Evolutionary conservation across 2,888 invertebrate genomes (phyloP).

Genomic region (Altica lythri): DNA sequence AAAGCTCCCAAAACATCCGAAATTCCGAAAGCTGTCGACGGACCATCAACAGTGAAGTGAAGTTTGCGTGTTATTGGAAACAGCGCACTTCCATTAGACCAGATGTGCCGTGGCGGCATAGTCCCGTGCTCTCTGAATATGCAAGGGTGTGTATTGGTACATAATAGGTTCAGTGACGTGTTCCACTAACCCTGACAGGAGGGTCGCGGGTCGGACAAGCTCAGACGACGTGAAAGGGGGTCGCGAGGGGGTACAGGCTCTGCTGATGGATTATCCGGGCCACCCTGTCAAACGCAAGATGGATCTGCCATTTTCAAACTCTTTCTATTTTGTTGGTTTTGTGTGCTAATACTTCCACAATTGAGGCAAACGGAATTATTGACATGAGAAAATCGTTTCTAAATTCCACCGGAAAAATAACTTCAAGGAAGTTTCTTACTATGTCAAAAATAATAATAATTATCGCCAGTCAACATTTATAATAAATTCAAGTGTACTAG

Average conservation of each 20-base stretch:
- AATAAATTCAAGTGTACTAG: too few species aligned
- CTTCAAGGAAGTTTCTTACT: too few species aligned
- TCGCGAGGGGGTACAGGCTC: conserved; percentile 44
- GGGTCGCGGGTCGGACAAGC: conserved; percentile 45
- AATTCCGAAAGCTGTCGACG: conserved; percentile 35
- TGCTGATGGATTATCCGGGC: conserved; percentile 58
- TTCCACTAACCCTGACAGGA: conserved; percentile 60
- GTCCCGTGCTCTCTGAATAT: conserved; percentile 43
- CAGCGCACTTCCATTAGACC: conserved; percentile 58
- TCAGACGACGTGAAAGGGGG: conserved; percentile 49
- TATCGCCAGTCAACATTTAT: too few species aligned
- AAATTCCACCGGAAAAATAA: too few species aligned
- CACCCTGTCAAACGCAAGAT: conserved; percentile 60
- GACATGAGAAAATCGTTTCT: too few species aligned
- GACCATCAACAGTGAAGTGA: conserved; percentile 28
- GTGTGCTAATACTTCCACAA: conserved; percentile 20
- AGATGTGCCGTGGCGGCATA: conserved; percentile 48
- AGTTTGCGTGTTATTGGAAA: conserved; percentile 48
- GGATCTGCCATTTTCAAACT: conserved; percentile 59
- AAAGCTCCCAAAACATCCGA: conserved; percentile 27
- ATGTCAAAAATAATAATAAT: too few species aligned
- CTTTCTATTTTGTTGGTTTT: conserved; percentile 50
- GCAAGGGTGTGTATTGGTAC: conserved; percentile 54
- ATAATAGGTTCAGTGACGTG: conserved; percentile 61
- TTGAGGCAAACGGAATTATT: conserved; percentile 8